Evolutionary conservation across 2,888 invertebrate species (phyloP).

Genomic region (Schrankia costaestrigalis): DNA sequence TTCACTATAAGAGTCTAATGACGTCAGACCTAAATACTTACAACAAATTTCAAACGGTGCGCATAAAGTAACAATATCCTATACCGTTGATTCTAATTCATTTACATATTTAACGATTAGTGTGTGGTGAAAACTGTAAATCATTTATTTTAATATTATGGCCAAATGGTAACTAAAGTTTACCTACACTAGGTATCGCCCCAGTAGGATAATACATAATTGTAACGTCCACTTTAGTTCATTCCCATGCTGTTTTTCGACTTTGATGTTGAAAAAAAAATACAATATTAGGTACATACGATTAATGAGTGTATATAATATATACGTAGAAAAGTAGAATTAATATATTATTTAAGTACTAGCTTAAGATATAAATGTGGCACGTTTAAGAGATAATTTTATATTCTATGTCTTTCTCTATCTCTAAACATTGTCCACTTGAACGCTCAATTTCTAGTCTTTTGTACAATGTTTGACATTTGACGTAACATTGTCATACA

Average conservation of each 20-base stretch:
- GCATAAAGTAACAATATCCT: no score
- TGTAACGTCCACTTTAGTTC: not conserved
- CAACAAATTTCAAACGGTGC: no score
- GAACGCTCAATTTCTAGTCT: constrained; percentile 67
- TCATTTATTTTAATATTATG: no score
- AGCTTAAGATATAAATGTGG: constrained; percentile 23
- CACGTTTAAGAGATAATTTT: constrained; percentile 33
- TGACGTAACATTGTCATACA: constrained; percentile 14
- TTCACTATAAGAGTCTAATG: no score
- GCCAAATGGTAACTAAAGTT: no score
- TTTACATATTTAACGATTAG: no score
- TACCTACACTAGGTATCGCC: no score
- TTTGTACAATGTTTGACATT: constrained; percentile 27
- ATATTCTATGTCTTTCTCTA: constrained; percentile 25
- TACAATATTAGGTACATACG: constrained; percentile 1
- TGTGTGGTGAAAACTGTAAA: no score
- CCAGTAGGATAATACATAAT: no score
- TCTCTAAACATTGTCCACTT: constrained; percentile 39
- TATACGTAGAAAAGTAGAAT: constrained; percentile 17
- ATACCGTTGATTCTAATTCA: no score
- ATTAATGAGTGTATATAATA: constrained; percentile 12
- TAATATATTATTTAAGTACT: constrained; percentile 12
- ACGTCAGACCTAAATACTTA: no score
- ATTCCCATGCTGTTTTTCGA: not conserved
- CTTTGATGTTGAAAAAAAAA: constrained; percentile 1